phyloP scores from a whole-genome alignment of 37 sponge, comb jelly and placozoan species.

The Theonella swinhoei region DNA sequence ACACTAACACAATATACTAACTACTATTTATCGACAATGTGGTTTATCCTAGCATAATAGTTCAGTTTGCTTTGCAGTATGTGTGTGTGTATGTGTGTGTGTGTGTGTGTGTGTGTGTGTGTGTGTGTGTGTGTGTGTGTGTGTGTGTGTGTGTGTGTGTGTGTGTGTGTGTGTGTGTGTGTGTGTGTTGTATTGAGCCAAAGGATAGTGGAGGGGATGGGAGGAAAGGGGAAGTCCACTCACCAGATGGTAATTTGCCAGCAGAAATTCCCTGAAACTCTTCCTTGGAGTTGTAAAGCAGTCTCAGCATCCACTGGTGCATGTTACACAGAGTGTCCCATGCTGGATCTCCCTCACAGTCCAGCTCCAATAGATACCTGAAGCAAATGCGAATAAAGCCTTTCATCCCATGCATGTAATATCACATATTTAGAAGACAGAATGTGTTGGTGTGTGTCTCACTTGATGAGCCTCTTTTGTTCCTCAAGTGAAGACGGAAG shows the following conservation, averaged over 20 bases:
- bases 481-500: slow-evolving; percentile 81
- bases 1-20: too few relatives aligned
- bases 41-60: too few relatives aligned
- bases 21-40: too few relatives aligned
- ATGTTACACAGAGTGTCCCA: slow-evolving; percentile 89
- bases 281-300: slow-evolving; percentile 54
- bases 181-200: too few relatives aligned
- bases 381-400: neutral
- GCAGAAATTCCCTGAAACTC: slow-evolving; percentile 50
- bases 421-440: neutral
- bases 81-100: too few relatives aligned
- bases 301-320: slow-evolving; percentile 68
- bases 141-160: too few relatives aligned
- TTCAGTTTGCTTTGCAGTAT: too few relatives aligned
- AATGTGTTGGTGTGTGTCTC: neutral
- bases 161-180: too few relatives aligned
- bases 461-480: slow-evolving; percentile 91
- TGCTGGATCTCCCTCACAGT: slow-evolving; percentile 89
- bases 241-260: neutral
- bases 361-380: slow-evolving; percentile 90
- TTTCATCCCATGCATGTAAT: neutral
- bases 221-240: neutral
- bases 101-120: too few relatives aligned
- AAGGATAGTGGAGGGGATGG: neutral
- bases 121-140: too few relatives aligned